Conservation (phyloP, 2,797 vertebrate genomes). For the Dendrocincla fuliginosa region DNA sequence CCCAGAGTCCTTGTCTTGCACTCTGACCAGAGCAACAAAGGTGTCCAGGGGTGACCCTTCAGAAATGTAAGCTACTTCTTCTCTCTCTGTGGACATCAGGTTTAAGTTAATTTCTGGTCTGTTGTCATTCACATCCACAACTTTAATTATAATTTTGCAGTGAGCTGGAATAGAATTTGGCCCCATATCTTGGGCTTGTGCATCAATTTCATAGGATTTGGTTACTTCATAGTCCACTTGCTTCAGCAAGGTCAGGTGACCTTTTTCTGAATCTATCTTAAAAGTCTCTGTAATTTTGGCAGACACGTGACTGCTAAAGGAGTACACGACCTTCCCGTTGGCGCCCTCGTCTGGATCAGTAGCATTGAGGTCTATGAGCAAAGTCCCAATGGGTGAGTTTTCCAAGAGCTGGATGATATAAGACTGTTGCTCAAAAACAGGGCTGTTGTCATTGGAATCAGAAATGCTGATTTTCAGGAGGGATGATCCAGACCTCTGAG, state of each 20-base stretch:
- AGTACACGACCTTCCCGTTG: conserved; percentile 93
- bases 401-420: conserved; percentile 88
- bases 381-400: conserved; percentile 86
- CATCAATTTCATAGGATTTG: conserved; percentile 92
- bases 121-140: conserved; percentile 97
- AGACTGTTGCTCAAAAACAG: conserved; percentile 86
- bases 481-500: conserved; percentile 90
- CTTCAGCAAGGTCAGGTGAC: conserved; percentile 90
- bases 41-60: conserved; percentile 91
- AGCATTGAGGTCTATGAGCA: conserved; percentile 93
- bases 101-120: conserved; percentile 96
- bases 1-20: conserved; percentile 91
- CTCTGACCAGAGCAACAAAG: conserved; percentile 91
- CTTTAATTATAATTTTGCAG: conserved; percentile 94
- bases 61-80: conserved; percentile 92
- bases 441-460: conserved; percentile 98
- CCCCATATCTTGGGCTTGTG: conserved; percentile 94
- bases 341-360: conserved; percentile 97
- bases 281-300: conserved; percentile 92
- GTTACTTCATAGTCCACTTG: conserved; percentile 93
- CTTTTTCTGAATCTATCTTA: conserved; percentile 89
- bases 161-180: conserved; percentile 96
- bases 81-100: conserved; percentile 92
- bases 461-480: conserved; percentile 92
- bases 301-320: conserved; percentile 93